Evolutionary conservation across 2,797 vertebrate species (phyloP).

Genomic region (Nyctalus aviator): DNA sequence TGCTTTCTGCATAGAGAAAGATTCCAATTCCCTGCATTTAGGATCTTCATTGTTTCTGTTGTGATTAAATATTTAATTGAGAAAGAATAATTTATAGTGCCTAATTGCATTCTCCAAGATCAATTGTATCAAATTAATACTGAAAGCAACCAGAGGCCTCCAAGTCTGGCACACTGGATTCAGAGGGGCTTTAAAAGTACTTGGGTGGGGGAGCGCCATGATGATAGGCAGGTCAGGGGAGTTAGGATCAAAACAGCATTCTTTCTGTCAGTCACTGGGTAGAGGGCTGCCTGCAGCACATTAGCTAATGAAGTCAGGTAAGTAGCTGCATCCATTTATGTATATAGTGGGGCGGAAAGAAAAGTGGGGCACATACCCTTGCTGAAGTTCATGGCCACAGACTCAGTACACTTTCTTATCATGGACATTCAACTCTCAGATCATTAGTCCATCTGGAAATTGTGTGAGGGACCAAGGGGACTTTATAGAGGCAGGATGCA

Average conservation of each 20-base stretch:
- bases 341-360: background rate
- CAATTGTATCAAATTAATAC: constrained; percentile 85
- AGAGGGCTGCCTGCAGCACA: background rate
- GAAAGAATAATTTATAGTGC: constrained; percentile 86
- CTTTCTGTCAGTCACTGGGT: background rate
- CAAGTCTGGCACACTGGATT: constrained; percentile 33
- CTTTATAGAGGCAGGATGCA: background rate
- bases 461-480: background rate
- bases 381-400: background rate
- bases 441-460: background rate
- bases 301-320: background rate
- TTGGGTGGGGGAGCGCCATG: background rate
- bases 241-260: background rate
- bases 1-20: constrained; percentile 70
- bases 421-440: background rate
- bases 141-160: constrained; percentile 72
- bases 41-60: constrained; percentile 81
- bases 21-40: constrained; percentile 84
- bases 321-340: background rate
- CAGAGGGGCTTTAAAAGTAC: constrained; percentile 1
- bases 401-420: background rate
- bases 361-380: background rate
- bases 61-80: constrained; percentile 86
- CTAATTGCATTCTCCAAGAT: constrained; percentile 87
- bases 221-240: background rate